Conservation (phyloP, 2,113 vertebrate genomes). For the Grammomys surdaster region DNA sequence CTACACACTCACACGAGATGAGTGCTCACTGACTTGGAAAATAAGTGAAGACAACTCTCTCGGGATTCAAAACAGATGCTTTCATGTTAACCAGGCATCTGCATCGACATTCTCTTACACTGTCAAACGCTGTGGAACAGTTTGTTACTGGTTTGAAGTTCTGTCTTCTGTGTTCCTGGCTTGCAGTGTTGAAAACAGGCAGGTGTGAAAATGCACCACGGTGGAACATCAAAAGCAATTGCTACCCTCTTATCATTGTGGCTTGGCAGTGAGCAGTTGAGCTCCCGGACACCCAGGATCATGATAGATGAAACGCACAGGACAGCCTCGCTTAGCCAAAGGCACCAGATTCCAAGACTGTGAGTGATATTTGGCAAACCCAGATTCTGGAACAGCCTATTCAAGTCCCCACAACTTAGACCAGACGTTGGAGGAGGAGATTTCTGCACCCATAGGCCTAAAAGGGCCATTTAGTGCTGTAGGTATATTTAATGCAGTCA, state of each 20-base stretch:
- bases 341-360: neutral
- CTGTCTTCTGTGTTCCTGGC: neutral
- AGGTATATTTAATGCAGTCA: neutral
- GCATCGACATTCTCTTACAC: neutral
- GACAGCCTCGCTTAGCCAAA: neutral
- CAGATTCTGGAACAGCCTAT: neutral
- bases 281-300: neutral
- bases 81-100: neutral
- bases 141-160: conserved; percentile 5
- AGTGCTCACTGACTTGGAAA: neutral
- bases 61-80: conserved; percentile 7
- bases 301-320: neutral
- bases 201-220: neutral
- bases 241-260: neutral
- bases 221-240: neutral
- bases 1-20: neutral
- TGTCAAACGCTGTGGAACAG: neutral
- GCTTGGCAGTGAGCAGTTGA: neutral
- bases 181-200: neutral
- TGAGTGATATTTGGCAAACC: neutral
- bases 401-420: neutral
- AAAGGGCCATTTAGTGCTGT: neutral
- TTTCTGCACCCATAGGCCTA: neutral
- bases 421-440: neutral
- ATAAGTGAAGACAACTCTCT: conserved; percentile 2